A percentile compares a stretch with the other conserved stretches of the same genome.
phyloP scores from a whole-genome alignment of 2,888 invertebrate genomes.

The Lochmaea capreae region DNA sequence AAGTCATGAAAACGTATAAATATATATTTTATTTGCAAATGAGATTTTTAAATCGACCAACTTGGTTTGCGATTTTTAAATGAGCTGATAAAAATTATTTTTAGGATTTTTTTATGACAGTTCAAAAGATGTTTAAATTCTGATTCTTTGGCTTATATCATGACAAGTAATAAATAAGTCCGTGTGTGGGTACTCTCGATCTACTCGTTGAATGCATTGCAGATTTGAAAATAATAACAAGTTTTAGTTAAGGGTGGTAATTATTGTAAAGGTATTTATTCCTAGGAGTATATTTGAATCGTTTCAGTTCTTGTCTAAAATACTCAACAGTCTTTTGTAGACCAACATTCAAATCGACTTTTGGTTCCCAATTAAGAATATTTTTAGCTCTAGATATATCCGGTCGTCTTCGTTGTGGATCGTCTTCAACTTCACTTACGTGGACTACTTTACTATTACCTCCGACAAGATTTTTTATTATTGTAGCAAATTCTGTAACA shows the following conservation, averaged over 20 bases:
- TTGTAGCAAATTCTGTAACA: conserved; percentile 83
- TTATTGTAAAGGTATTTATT: conserved; percentile 48
- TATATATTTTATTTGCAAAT: too few species aligned
- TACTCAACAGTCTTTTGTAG: conserved; percentile 93
- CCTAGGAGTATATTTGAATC: conserved; percentile 70
- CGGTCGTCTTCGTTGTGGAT: conserved; percentile 94
- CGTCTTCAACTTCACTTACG: conserved; percentile 91
- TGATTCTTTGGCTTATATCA: not conserved
- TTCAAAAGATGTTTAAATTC: not conserved
- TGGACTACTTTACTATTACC: conserved; percentile 87
- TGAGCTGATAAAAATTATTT: too few species aligned
- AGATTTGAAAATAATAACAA: not conserved
- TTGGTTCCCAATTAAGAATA: conserved; percentile 90
- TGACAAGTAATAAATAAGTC: not conserved
- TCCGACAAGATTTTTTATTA: conserved; percentile 87
- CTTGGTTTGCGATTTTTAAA: too few species aligned
- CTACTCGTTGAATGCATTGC: not conserved
- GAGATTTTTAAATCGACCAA: too few species aligned
- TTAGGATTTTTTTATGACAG: too few species aligned
- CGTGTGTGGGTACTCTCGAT: not conserved
- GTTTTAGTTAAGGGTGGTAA: conserved; percentile 29
- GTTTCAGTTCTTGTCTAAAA: conserved; percentile 87
- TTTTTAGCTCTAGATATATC: conserved; percentile 91
- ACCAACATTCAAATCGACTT: conserved; percentile 83
- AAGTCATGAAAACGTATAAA: too few species aligned